Conservation (phyloP, 1,140 invertebrate species). For the Nephotettix cincticeps region DNA sequence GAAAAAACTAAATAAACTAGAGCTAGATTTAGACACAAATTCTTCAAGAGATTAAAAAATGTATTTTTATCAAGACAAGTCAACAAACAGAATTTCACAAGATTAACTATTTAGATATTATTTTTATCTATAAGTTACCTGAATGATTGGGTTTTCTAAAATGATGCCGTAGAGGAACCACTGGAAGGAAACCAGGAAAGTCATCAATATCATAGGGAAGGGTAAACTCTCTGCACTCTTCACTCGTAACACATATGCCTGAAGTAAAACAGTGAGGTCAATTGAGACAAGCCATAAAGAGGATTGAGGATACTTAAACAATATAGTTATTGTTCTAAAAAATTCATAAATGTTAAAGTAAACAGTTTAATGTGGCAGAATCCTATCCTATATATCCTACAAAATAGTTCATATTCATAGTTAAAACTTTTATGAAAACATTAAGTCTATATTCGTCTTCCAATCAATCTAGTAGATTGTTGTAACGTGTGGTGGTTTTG, state of each 20-base stretch:
- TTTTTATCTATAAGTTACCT: conserved; percentile 58
- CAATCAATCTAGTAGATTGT: no score
- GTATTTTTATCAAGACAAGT: background rate
- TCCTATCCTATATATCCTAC: no score
- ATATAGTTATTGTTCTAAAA: no score
- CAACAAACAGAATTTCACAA: background rate
- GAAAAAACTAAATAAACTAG: background rate
- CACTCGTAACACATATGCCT: conserved; percentile 68
- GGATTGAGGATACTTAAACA: no score
- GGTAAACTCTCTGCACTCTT: conserved; percentile 76
- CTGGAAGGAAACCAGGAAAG: conserved; percentile 67
- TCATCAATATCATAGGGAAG: conserved; percentile 77
- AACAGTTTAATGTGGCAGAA: no score
- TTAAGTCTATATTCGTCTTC: no score
- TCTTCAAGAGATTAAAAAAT: background rate
- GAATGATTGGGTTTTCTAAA: conserved; percentile 70
- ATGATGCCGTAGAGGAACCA: conserved; percentile 81
- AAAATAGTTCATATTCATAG: no score
- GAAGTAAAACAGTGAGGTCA: conserved; percentile 41
- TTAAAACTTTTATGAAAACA: no score
- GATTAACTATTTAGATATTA: background rate
- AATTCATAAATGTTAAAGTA: no score
- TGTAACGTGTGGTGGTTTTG: no score
- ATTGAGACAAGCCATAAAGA: no score
- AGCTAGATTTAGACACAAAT: background rate